Evolutionary conservation across 2,888 invertebrate species (phyloP).

Genomic region (Nomada ruficornis): DNA sequence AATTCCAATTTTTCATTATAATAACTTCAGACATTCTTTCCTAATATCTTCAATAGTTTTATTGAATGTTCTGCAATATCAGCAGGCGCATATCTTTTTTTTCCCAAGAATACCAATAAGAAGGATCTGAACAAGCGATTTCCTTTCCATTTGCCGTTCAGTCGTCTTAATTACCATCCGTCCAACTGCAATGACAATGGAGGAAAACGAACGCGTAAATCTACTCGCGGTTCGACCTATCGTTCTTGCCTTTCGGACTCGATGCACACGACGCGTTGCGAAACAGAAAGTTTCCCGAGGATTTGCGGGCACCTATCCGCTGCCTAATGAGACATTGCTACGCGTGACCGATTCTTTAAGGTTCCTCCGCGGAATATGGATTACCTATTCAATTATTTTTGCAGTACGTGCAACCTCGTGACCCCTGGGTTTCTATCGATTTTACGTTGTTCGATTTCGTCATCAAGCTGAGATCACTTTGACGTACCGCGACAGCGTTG

Average conservation of each 20-base stretch:
- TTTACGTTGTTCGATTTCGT: slow-evolving; percentile 20
- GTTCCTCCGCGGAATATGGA: slow-evolving; percentile 69
- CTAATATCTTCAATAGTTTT: too few relatives aligned
- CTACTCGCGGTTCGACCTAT: neutral
- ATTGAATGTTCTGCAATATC: too few relatives aligned
- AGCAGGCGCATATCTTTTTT: neutral
- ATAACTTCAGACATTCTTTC: too few relatives aligned
- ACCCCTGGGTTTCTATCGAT: slow-evolving; percentile 17
- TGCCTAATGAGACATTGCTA: slow-evolving; percentile 55
- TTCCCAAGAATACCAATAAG: neutral
- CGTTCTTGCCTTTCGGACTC: neutral
- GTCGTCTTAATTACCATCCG: slow-evolving; percentile 17
- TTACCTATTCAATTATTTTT: slow-evolving; percentile 66
- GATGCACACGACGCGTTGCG: slow-evolving; percentile 34
- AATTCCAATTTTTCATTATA: too few relatives aligned
- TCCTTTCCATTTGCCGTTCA: neutral
- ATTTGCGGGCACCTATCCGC: slow-evolving; percentile 35
- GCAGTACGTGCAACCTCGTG: slow-evolving; percentile 18
- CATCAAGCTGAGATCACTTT: slow-evolving; percentile 17
- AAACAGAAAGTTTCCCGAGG: slow-evolving; percentile 43
- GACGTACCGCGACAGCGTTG: neutral
- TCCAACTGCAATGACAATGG: slow-evolving; percentile 16
- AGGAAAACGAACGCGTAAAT: slow-evolving; percentile 23
- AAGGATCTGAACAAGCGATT: neutral
- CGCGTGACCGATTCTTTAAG: slow-evolving; percentile 69